Evolutionary conservation across 2,888 invertebrate genomes (phyloP), one percentile per base, ranked within the genome.

Genomic region (Tachina lurida): DNA sequence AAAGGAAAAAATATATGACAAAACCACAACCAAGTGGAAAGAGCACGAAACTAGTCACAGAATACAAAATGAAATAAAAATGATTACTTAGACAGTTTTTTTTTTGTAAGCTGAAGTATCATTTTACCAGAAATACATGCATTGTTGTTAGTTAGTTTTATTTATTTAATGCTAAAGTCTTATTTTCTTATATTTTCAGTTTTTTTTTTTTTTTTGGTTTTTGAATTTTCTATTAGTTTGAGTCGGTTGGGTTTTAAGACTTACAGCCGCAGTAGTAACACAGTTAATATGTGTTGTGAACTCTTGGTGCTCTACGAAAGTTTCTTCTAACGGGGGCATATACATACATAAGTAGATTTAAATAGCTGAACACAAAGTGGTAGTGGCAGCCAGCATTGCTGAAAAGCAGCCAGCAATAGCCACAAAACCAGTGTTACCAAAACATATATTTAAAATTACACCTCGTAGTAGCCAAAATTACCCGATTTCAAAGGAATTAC

Each of bases 71-170:
- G 47, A 77, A 76, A 71, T 52, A 76, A 76, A 78, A 81, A 56
- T 68, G 62, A 81, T 77, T 77, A 73, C 62, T 79, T 63, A 31
- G 65, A 45, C 71, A 52, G 63, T 63, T 65, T 63, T 78, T 31
- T 45, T 45, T 45, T 45, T 43, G 2, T 15, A 22, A 56, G 58
- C 70, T 75, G 76, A 80, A 75, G 75, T 84, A 80, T 84, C 79
- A 71, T 56, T 79, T 84, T 79, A 79, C 79, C 75, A 73, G 74
- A 78, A 68, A 74, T 52, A 31, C 56, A 73, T 43, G 41, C 49
- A 74, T 47, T 52, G 43, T 71, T 79, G 60, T 17, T 56, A 49
- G 74, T 75, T 63, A 49, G 74, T 75, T 63, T 79, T 84, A 67
- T 77, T 81, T 77, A 67, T 73, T 80, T 73, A 54, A 73, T 67